Conservation (phyloP, 2,888 invertebrate species). For the Chymomyza caudatula region DNA sequence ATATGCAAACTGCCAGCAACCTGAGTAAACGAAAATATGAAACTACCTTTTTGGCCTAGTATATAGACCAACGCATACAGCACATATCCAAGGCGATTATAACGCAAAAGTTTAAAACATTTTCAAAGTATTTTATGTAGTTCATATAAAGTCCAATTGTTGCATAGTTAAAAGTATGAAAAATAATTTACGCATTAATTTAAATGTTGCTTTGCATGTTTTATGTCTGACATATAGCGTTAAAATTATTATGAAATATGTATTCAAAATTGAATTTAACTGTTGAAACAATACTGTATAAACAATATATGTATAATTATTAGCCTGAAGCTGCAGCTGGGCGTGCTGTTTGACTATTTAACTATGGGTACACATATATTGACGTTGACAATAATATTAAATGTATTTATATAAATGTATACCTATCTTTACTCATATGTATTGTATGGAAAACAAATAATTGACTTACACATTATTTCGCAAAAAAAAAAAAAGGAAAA, state of each 20-base stretch:
- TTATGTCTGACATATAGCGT: constrained; percentile 15
- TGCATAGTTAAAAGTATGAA: constrained; percentile 26
- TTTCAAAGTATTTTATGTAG: neutral
- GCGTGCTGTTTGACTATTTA: constrained; percentile 36
- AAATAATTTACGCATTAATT: constrained; percentile 41
- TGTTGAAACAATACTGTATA: constrained; percentile 30
- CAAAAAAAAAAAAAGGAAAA: too few relatives aligned
- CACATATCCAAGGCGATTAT: constrained; percentile 13
- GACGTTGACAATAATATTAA: constrained; percentile 64
- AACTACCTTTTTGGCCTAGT: constrained; percentile 4
- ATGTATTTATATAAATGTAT: constrained; percentile 30
- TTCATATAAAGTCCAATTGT: constrained; percentile 12
- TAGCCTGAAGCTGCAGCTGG: constrained; percentile 52
- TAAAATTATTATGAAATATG: constrained; percentile 23
- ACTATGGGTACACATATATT: constrained; percentile 60
- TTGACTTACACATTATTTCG: neutral
- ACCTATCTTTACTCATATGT: neutral
- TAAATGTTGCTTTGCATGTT: constrained; percentile 58
- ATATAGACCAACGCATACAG: constrained; percentile 13
- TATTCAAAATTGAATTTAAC: constrained; percentile 43
- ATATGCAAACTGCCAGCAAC: constrained; percentile 3
- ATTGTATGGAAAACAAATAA: neutral
- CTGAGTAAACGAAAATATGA: neutral
- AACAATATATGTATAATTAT: constrained; percentile 7
- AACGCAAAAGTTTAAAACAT: neutral